A percentile compares a stretch with the other conserved stretches of the same genome.
These are phyloP conservation scores for Nansenia antarctica DNA, from an alignment of 2,113 vertebrate species.

Conservation along the genomic window DNA sequence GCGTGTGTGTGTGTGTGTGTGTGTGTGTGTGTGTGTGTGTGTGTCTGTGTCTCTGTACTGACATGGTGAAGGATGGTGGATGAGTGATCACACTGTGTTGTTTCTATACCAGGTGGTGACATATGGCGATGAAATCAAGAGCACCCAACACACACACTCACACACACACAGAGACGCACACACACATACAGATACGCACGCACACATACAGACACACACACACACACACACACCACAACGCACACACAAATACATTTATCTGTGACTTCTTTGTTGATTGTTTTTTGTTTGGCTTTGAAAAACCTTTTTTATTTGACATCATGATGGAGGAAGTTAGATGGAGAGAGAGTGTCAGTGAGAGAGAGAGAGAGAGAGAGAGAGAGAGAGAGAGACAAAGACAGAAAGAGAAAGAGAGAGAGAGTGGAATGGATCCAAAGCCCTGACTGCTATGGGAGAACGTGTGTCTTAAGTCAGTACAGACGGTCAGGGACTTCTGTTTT, in stretches of 20 bases:
- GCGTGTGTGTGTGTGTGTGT: no score
- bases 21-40: no score
- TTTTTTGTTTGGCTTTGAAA: no score
- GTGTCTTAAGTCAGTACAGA: constrained; percentile 68
- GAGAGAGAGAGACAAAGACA: constrained; percentile 15
- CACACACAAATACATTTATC: no score
- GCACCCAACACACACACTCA: no score
- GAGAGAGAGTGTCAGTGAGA: constrained; percentile 27
- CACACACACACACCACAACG: no score
- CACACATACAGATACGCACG: no score
- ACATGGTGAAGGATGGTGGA: not conserved
- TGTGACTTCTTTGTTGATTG: not conserved
- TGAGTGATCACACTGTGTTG: constrained; percentile 17
- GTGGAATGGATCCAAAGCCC: constrained; percentile 55
- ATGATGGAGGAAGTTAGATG: constrained; percentile 6
- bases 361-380: no score
- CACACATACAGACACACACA: no score
- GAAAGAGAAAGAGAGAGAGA: constrained; percentile 26
- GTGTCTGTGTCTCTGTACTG: not conserved
- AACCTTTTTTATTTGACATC: no score
- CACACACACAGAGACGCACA: no score
- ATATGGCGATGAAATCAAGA: not conserved
- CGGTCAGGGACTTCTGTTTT: constrained; percentile 68
- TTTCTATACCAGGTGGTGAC: not conserved
- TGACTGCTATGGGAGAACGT: constrained; percentile 57